A percentile compares a stretch with the other conserved stretches of the same genome.
phyloP scores from a whole-genome alignment of 2,888 invertebrate species.

The Acanthosoma haemorrhoidale region DNA sequence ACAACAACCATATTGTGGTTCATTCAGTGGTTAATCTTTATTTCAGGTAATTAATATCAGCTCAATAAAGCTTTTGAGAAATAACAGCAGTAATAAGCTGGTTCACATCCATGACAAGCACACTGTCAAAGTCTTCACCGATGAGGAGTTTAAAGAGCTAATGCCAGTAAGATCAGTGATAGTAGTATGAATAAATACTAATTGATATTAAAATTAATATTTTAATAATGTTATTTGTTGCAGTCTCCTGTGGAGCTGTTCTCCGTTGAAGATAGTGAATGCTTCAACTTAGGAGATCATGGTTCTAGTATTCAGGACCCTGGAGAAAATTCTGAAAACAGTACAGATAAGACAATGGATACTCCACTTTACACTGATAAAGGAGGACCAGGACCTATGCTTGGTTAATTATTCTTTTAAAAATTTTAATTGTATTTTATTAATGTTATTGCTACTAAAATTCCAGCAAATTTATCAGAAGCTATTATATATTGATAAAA shows the following conservation, averaged over 20 bases:
- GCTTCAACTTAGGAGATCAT: slow-evolving; percentile 34
- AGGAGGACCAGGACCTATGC: too few species aligned
- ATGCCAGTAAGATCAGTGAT: slow-evolving; percentile 30
- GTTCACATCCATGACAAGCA: slow-evolving; percentile 34
- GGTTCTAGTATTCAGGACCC: slow-evolving; percentile 16
- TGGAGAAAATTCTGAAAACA: slow-evolving; percentile 1
- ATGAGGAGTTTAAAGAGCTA: slow-evolving; percentile 37
- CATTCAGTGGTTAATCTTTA: too few species aligned
- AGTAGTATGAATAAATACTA: too few species aligned
- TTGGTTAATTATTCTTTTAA: background rate
- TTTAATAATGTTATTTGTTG: slow-evolving; percentile 15
- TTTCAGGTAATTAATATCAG: slow-evolving; percentile 28
- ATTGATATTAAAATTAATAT: background rate
- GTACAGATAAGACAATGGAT: slow-evolving; percentile 19
- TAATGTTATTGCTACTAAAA: too few species aligned
- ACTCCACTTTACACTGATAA: slow-evolving; percentile 3
- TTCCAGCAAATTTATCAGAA: background rate
- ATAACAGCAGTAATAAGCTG: slow-evolving; percentile 29
- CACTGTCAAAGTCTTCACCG: slow-evolving; percentile 37
- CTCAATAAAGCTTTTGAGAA: slow-evolving; percentile 6
- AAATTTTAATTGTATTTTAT: background rate
- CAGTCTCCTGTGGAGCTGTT: slow-evolving; percentile 36
- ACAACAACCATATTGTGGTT: too few species aligned
- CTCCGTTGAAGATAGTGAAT: slow-evolving; percentile 39
- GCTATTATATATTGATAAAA: too few species aligned